Evolutionary conservation across 2,888 invertebrate species (phyloP).

Genomic region (Torymus tubicola): DNA sequence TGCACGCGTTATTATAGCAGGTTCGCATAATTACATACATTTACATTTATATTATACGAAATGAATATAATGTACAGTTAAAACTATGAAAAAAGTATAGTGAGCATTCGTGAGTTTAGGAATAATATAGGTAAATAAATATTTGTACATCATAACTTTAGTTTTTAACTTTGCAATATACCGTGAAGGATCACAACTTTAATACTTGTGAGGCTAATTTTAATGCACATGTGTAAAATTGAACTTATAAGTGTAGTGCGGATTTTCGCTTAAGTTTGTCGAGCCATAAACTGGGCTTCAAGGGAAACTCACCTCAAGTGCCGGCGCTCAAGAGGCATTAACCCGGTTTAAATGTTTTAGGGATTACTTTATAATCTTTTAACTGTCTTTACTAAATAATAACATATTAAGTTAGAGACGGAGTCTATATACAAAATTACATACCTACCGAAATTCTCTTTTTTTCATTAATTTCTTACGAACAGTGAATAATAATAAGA

Average conservation of each 20-base stretch:
- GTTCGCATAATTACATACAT: slow-evolving; percentile 69
- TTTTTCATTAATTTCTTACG: too few relatives aligned
- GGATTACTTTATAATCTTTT: slow-evolving; percentile 26
- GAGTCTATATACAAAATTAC: too few relatives aligned
- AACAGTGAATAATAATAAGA: too few relatives aligned
- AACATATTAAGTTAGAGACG: neutral
- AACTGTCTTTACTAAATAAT: neutral
- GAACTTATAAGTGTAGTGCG: slow-evolving; percentile 26
- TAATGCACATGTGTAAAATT: slow-evolving; percentile 36
- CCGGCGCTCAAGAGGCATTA: slow-evolving; percentile 25
- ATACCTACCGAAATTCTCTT: too few relatives aligned
- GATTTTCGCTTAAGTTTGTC: slow-evolving; percentile 38
- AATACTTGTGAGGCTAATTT: slow-evolving; percentile 20
- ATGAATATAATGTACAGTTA: too few relatives aligned
- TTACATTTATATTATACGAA: neutral
- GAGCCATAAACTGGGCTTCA: slow-evolving; percentile 33
- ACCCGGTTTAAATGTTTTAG: slow-evolving; percentile 25
- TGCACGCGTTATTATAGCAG: slow-evolving; percentile 96
- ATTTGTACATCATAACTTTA: too few relatives aligned
- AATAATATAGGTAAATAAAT: too few relatives aligned
- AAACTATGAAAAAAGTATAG: too few relatives aligned
- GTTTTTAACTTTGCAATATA: too few relatives aligned
- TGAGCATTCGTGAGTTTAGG: too few relatives aligned
- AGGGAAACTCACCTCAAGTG: slow-evolving; percentile 25
- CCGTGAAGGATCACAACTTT: too few relatives aligned